phyloP scores from a whole-genome alignment of 2,888 invertebrate species.

The Saturnia japonica region DNA sequence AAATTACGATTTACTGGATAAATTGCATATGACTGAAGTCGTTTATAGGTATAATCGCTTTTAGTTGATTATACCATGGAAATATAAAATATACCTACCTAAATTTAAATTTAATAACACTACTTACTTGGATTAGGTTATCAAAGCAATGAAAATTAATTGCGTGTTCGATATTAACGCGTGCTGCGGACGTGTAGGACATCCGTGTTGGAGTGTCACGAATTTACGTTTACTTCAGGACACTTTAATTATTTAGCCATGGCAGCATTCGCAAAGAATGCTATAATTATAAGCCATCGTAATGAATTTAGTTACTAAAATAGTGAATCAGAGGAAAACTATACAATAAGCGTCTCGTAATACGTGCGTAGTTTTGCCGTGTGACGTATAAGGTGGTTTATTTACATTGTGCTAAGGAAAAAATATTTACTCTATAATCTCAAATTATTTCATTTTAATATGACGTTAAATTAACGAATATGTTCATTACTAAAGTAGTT shows the following conservation, averaged over 20 bases:
- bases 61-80: neutral
- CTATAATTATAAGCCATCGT: neutral
- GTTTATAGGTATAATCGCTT: neutral
- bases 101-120: neutral
- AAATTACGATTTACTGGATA: too few relatives aligned
- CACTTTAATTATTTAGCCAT: neutral
- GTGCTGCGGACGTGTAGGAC: neutral
- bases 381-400: too few relatives aligned
- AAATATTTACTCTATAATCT: too few relatives aligned
- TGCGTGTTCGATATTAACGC: slow-evolving; percentile 1
- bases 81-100: neutral
- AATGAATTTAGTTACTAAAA: neutral
- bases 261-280: neutral
- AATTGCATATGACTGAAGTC: too few relatives aligned
- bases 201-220: slow-evolving; percentile 2
- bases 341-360: neutral
- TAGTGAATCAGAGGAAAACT: neutral
- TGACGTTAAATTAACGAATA: too few relatives aligned
- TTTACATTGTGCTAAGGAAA: too few relatives aligned
- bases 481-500: too few relatives aligned
- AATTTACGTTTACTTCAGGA: slow-evolving; percentile 11
- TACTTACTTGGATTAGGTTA: neutral
- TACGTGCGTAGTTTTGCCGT: too few relatives aligned
- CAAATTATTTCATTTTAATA: too few relatives aligned
- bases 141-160: neutral